Base-by-base conservation (phyloP, 2,797 vertebrate species). In the Philypnodon macrostomus region DNA sequence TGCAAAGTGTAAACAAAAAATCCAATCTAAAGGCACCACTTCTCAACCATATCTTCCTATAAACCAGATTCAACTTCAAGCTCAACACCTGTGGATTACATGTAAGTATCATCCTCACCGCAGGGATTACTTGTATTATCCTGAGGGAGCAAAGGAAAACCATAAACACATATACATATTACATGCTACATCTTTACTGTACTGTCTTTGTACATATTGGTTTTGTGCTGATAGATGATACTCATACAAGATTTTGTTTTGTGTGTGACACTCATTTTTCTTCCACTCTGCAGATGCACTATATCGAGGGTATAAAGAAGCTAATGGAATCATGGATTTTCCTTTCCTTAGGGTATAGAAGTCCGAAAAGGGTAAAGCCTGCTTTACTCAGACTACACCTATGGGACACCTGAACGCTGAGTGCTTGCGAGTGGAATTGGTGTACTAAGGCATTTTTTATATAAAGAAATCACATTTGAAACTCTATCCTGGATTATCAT, bases 11-110 rank as follows among this genome's bases (percentile, higher is more conserved):
- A 6, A 23, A 6, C 6, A 23, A 23, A 23, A 23, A 23, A 23
- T 3, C 21, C 6, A 6, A 9, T 11, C 8, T 30, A 9, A 40
- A 8, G 4, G n/a, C 13, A 26, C n/a, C 38, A 15, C 13, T 26
- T 5, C 4, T 39, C 34, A 18, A 36, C 17, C 15, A 18, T 10
- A 18, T 40, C 50, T 33, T 36, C 5, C 9, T 16, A 37, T 48
- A 67, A 65, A 46, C 4, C 19, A 38, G 26, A 53, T 40, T 27
- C 11, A 4, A 5, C 5, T 24, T n/a, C 13, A 14, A n/a, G 46
- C 26, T 9, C n/a, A 11, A 15, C 46, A 68, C 58, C 39, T 67
- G 65, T 65, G 23, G 42, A 40, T 71, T 44, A 32, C 17, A 45
- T 19, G 13, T 6, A 0, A 36, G 47, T 63, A 47, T 30, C 0